phyloP scores from a whole-genome alignment of 2,113 vertebrate species.

The Bolborhynchus lineola region DNA sequence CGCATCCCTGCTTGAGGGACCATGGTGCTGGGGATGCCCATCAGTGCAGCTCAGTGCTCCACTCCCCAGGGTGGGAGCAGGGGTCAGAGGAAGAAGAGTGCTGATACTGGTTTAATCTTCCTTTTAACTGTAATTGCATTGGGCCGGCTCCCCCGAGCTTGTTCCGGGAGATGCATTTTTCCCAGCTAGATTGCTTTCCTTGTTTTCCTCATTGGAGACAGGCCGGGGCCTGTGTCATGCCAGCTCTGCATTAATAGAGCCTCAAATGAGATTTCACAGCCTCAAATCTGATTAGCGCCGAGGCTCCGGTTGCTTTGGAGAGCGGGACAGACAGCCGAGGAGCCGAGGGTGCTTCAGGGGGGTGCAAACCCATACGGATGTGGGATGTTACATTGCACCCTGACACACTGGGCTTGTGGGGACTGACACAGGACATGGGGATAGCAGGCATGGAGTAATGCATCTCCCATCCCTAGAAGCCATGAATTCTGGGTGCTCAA shows the following conservation, averaged over 20 bases:
- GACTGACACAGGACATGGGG: fast-evolving
- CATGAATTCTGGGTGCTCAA: neutral
- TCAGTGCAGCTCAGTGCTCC: neutral
- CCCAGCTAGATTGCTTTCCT: conserved; percentile 22
- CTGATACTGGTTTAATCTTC: conserved; percentile 51
- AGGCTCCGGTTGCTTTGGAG: conserved; percentile 19
- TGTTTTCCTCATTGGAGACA: conserved; percentile 53
- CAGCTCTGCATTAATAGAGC: conserved; percentile 61
- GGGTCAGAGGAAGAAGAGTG: neutral
- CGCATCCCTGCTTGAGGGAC: neutral
- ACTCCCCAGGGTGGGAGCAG: neutral
- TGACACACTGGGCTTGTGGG: fast-evolving
- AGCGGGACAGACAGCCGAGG: neutral
- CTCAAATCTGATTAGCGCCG: conserved; percentile 63
- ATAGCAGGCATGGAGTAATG: fast-evolving
- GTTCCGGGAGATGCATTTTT: neutral
- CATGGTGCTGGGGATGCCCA: neutral
- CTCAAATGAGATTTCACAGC: conserved; percentile 74
- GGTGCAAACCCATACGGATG: fast-evolving
- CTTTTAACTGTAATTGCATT: conserved; percentile 65
- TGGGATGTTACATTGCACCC: neutral
- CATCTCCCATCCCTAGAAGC: neutral
- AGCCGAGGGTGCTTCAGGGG: neutral
- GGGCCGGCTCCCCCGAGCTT: neutral
- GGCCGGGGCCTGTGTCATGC: conserved; percentile 36